Evolutionary conservation across 2,113 vertebrate genomes (phyloP).

Genomic region (Saimiri boliviensis): DNA sequence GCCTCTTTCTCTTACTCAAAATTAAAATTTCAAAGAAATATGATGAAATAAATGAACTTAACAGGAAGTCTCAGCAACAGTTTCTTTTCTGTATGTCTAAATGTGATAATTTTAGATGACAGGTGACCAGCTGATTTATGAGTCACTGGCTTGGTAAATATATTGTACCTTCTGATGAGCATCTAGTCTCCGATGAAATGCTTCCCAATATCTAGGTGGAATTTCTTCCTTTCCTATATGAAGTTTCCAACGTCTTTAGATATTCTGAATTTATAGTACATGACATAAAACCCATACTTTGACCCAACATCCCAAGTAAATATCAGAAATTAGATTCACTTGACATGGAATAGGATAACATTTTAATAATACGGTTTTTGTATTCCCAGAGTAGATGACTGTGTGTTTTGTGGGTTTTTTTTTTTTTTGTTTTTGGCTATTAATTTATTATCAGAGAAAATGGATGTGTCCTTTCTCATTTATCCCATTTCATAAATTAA

Average conservation of each 20-base stretch:
- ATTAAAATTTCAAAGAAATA: background rate
- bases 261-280: background rate
- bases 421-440: conserved; percentile 47
- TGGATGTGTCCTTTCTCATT: background rate
- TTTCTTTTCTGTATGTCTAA: background rate
- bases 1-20: background rate
- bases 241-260: background rate
- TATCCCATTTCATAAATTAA: background rate
- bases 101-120: background rate
- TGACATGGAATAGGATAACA: background rate
- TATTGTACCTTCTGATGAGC: background rate
- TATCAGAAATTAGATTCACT: background rate
- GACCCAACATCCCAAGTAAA: background rate
- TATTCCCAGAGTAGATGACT: background rate
- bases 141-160: background rate
- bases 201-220: background rate
- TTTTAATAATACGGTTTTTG: background rate
- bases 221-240: background rate
- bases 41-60: background rate
- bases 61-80: background rate
- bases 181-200: background rate
- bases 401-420: background rate
- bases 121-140: background rate
- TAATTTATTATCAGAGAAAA: background rate
- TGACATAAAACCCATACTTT: background rate